Base-by-base conservation (phyloP, 2,888 invertebrate species). In the Hofmannophila pseudospretella region DNA sequence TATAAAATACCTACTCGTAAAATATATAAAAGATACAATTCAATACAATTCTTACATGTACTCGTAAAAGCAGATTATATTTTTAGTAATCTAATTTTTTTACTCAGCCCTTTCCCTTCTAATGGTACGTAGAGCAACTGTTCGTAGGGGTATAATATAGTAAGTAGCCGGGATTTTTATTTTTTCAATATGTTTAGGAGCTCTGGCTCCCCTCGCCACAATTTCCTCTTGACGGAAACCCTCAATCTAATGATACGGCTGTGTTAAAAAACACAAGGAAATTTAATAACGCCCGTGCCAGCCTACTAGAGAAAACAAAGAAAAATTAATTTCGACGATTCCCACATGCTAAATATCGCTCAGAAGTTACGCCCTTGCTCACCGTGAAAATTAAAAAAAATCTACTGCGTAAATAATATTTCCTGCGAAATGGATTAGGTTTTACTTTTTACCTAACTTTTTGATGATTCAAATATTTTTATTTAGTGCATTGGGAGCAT, bases 221-320 rank as follows among this genome's bases (percentile, higher is more conserved):
- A 85, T 84, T 86, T 85, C 84, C 84, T 86, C 81, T 82, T 82
- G 84, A 84, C 84, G 84, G 86, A 82, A 86, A 71, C 85, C 84
- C 86, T 85, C 86, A 84, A 86, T 87, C 86, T 86, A 87, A 87
- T 86, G 87, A 86, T 87, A 87, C 82, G 81, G 80, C 81, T 81
- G 82, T 80, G 86, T 86, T 87, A 86, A 87, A 87, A 87, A 87
- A 86, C 85, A 86, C 85, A 84, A 84, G 86, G 82, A 87, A 86
- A 87, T 87, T 87, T 87, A 87, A 87, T 87, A 87, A 86, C 84
- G 80, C 70, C 23, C 23, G 72, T 66, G 62, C 61, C 67, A 64
- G 71, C 70, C 71, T 67, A 59, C 65, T 58, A 59, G 67, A 68
- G 51, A 63, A 81, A 82, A 84, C 84, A 86, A 85, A 85, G 84